These are phyloP conservation scores for Actinostola sp. DNA, from an alignment of 92 coral and sea anemone species.

Conservation along the genomic window DNA sequence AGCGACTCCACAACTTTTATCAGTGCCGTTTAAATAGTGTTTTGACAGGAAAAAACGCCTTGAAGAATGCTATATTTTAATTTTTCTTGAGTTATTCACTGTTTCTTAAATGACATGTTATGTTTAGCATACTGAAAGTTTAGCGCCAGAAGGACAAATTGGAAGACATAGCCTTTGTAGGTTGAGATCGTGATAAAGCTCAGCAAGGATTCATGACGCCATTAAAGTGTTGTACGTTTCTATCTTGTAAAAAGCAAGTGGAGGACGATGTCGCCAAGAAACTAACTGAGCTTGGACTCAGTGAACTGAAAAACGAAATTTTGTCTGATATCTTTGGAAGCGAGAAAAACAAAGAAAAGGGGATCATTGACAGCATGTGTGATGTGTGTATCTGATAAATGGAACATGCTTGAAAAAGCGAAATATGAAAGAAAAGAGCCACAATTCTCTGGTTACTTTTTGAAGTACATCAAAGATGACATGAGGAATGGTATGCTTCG, in stretches of 20 bases:
- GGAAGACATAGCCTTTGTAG: slow-evolving; percentile 40
- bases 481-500: slow-evolving; percentile 34
- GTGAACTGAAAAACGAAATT: slow-evolving; percentile 20
- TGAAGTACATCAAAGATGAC: slow-evolving; percentile 17
- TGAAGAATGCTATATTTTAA: no score
- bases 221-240: slow-evolving; percentile 32
- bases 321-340: slow-evolving; percentile 36
- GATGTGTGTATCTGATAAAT: slow-evolving; percentile 53
- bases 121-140: no score
- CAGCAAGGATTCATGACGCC: slow-evolving; percentile 34
- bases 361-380: slow-evolving; percentile 48
- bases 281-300: slow-evolving; percentile 38
- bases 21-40: no score
- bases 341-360: slow-evolving; percentile 40
- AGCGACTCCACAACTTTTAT: no score
- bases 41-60: no score
- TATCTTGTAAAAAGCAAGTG: slow-evolving; percentile 61
- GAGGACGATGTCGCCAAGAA: slow-evolving; percentile 43
- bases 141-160: slow-evolving; percentile 14
- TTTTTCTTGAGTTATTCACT: no score
- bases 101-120: no score
- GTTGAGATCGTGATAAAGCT: slow-evolving; percentile 58
- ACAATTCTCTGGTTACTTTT: slow-evolving; percentile 21
- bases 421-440: slow-evolving; percentile 16
- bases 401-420: slow-evolving; percentile 45